Conservation (phyloP, 2,888 invertebrate species). For the Nymphalis c-album region DNA sequence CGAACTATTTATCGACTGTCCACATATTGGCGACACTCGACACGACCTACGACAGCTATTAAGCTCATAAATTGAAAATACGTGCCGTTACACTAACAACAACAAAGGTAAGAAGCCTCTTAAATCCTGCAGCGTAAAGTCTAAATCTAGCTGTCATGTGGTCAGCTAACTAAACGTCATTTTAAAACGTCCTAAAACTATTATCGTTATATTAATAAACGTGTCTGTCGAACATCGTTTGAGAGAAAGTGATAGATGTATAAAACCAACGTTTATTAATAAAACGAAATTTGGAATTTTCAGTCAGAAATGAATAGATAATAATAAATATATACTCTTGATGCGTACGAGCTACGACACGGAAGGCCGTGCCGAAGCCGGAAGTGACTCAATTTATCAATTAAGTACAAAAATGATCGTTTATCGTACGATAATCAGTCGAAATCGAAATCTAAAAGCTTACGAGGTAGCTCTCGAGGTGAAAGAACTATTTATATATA, state of each 20-base stretch:
- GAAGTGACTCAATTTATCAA: not conserved
- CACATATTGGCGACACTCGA: constrained; percentile 38
- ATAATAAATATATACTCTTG: not conserved
- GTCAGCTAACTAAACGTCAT: constrained; percentile 1
- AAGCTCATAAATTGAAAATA: constrained; percentile 42
- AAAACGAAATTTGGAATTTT: constrained; percentile 1
- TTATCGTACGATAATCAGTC: constrained; percentile 9
- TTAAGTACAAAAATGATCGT: constrained; percentile 11
- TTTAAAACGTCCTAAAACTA: constrained; percentile 8
- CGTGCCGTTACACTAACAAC: constrained; percentile 30
- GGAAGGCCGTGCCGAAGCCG: constrained; percentile 8
- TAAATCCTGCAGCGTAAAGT: constrained; percentile 4
- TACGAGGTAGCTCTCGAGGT: not conserved
- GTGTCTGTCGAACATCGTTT: not conserved
- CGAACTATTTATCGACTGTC: constrained; percentile 43
- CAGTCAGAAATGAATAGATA: constrained; percentile 5
- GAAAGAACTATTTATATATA: not conserved
- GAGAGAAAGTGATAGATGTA: not conserved
- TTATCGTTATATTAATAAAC: not conserved
- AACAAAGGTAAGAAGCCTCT: constrained; percentile 28
- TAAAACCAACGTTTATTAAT: not conserved
- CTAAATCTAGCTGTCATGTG: constrained; percentile 8
- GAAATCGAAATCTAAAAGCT: constrained; percentile 8
- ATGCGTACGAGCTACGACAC: constrained; percentile 1
- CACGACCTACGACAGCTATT: constrained; percentile 39